phyloP scores from a whole-genome alignment of 2,888 invertebrate genomes.

The Drosophila hamatofila region DNA sequence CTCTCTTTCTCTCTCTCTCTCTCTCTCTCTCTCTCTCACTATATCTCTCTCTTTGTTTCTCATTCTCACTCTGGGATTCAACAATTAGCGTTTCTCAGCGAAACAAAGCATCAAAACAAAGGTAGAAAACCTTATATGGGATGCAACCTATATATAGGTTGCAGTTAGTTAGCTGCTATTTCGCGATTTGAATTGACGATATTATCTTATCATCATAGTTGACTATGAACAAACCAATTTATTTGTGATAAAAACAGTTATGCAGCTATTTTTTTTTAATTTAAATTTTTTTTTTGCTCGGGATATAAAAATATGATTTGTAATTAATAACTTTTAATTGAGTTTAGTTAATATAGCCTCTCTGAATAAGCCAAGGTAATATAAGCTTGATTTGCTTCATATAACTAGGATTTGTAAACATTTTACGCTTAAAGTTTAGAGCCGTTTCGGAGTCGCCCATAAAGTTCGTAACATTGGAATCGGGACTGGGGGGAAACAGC shows the following conservation, averaged over 20 bases:
- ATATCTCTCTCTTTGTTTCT: background rate
- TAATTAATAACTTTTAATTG: too few species aligned
- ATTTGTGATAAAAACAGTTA: too few species aligned
- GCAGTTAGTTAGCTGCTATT: background rate
- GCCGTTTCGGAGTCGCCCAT: conserved; percentile 63
- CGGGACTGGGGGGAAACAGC: conserved; percentile 71
- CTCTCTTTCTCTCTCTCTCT: conserved; percentile 1
- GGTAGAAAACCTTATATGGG: conserved; percentile 4
- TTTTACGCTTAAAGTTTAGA: conserved; percentile 66
- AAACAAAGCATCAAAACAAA: conserved; percentile 11
- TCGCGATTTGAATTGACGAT: background rate
- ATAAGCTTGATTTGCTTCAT: conserved; percentile 73
- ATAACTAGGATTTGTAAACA: conserved; percentile 75
- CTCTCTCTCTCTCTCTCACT: background rate
- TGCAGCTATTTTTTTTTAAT: too few species aligned
- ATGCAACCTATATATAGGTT: too few species aligned
- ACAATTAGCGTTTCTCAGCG: background rate
- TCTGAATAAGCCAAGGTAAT: conserved; percentile 81
- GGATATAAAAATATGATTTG: too few species aligned
- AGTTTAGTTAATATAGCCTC: conserved; percentile 56
- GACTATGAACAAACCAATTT: background rate
- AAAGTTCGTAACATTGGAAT: conserved; percentile 74
- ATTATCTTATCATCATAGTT: background rate
- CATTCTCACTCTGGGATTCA: background rate
- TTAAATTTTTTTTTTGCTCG: too few species aligned